A percentile compares a stretch with the other conserved stretches of the same genome.
Conservation (phyloP, 2,888 invertebrate genomes). For the Bellardia pandia region DNA sequence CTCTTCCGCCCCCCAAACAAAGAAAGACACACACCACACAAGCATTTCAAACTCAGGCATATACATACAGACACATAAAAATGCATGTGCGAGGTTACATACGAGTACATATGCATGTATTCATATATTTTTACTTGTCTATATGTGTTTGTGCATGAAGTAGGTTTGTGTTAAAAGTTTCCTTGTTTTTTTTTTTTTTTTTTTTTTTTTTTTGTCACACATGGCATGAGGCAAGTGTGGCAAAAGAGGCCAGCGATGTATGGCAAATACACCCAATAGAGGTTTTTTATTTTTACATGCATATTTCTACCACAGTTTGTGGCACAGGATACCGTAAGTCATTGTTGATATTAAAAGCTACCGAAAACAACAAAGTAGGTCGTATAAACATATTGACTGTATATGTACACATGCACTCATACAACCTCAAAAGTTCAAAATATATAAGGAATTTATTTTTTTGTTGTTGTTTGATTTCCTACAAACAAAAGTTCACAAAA, state of each 20-base stretch:
- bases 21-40: background rate
- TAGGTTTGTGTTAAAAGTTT: background rate
- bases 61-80: too few relatives aligned
- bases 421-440: constrained; percentile 5
- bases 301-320: constrained; percentile 39
- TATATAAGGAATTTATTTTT: constrained; percentile 8
- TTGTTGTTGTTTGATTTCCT: background rate
- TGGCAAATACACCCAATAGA: constrained; percentile 9
- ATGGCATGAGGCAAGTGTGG: background rate
- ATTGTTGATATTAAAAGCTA: constrained; percentile 48
- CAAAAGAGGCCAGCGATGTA: background rate
- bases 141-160: background rate
- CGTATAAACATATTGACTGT: constrained; percentile 24
- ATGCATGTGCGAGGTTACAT: too few relatives aligned
- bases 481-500: background rate
- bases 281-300: background rate
- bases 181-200: background rate
- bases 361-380: constrained; percentile 45
- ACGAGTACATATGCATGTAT: background rate
- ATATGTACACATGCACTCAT: background rate
- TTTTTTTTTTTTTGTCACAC: constrained; percentile 31
- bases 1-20: background rate
- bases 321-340: constrained; percentile 51
- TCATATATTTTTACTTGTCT: background rate
- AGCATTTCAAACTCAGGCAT: background rate